These are phyloP conservation scores for Acipenser ruthenus DNA, from an alignment of 2,797 vertebrate species.

Conservation along the genomic window DNA sequence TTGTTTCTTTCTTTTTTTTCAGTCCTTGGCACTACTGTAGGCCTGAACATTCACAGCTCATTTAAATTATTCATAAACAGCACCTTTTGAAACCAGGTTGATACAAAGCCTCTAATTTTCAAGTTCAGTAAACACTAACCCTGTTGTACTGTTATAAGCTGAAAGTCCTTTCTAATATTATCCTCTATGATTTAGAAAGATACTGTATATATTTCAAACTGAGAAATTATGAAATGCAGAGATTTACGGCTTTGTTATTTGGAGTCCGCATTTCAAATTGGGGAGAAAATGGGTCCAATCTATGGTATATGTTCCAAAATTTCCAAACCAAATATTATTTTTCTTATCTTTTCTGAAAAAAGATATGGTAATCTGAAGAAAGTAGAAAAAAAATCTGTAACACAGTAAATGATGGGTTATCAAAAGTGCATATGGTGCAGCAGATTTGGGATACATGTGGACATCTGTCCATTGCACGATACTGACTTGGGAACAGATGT, in stretches of 20 bases:
- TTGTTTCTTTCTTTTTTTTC: too few relatives aligned
- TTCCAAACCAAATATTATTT: slow-evolving; percentile 7
- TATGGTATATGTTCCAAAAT: not conserved
- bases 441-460: slow-evolving; percentile 53
- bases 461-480: slow-evolving; percentile 54
- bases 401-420: slow-evolving; percentile 3
- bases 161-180: slow-evolving; percentile 6
- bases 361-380: slow-evolving; percentile 9
- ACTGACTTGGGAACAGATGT: slow-evolving; percentile 48
- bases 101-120: slow-evolving; percentile 4
- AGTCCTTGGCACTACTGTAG: not conserved
- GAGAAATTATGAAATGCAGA: not conserved
- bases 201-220: not conserved
- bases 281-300: not conserved
- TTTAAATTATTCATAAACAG: slow-evolving; percentile 6
- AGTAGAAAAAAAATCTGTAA: slow-evolving; percentile 6
- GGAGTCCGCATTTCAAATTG: not conserved
- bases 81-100: not conserved
- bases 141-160: slow-evolving; percentile 1
- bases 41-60: not conserved
- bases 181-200: slow-evolving; percentile 3
- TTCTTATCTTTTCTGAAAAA: slow-evolving; percentile 8
- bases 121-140: slow-evolving; percentile 9
- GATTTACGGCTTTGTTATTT: not conserved
- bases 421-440: slow-evolving; percentile 51